Evolutionary conservation across 2,888 invertebrate species (phyloP).

Genomic region (Meandrusa payeni): DNA sequence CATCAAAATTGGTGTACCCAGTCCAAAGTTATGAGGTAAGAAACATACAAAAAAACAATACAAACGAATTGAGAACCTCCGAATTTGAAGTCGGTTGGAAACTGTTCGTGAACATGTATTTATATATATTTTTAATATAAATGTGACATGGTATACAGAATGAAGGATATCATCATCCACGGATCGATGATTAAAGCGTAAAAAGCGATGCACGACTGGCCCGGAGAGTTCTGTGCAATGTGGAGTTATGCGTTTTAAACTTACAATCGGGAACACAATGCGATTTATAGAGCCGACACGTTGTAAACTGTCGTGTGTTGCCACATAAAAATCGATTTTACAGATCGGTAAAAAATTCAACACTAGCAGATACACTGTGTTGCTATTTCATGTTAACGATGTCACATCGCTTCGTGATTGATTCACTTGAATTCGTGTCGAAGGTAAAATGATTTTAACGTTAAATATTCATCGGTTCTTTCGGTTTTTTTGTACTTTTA

Average conservation of each 20-base stretch:
- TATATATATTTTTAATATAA: no score
- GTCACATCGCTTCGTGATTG: constrained; percentile 5
- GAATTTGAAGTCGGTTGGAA: no score
- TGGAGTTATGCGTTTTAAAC: constrained; percentile 2
- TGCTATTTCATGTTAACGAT: constrained; percentile 14
- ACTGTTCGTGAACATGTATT: no score
- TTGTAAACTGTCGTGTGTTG: constrained; percentile 9
- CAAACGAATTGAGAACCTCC: no score
- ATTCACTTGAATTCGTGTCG: background rate
- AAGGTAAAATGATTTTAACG: no score
- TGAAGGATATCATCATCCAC: no score
- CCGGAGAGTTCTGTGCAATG: background rate
- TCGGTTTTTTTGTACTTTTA: no score
- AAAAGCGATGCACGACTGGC: background rate
- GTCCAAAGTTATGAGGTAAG: no score
- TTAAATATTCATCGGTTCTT: no score
- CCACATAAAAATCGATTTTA: constrained; percentile 14
- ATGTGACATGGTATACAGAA: no score
- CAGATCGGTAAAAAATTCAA: constrained; percentile 1
- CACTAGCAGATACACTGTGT: constrained; percentile 2
- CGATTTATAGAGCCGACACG: constrained; percentile 15
- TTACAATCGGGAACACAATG: constrained; percentile 12
- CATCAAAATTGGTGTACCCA: no score
- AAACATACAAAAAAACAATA: no score
- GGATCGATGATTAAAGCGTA: background rate